Conservation (phyloP, 1,140 invertebrate species). For the Batillaria attramentaria region DNA sequence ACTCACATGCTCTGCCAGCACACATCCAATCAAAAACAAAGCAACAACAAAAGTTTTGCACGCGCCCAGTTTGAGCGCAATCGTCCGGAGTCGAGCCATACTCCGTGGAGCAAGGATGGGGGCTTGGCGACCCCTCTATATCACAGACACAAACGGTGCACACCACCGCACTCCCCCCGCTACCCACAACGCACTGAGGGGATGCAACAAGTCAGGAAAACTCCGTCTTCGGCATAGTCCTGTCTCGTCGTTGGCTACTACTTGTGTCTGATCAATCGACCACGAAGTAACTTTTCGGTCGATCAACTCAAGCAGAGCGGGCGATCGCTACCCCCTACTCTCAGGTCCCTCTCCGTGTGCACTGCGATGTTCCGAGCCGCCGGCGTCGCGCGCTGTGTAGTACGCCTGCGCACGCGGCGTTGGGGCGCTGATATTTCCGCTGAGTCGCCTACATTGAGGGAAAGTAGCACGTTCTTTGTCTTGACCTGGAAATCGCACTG, state of each 20-base stretch:
- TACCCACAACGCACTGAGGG: slow-evolving; percentile 4
- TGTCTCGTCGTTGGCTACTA: background rate
- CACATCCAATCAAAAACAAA: slow-evolving; percentile 14
- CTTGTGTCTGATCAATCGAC: background rate
- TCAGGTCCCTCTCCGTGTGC: background rate
- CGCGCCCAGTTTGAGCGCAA: background rate
- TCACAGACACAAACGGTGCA: slow-evolving; percentile 23
- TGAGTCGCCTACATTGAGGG: background rate
- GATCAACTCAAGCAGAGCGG: slow-evolving; percentile 4
- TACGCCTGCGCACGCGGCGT: background rate
- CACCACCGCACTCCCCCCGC: background rate
- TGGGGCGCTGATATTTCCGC: background rate
- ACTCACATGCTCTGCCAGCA: slow-evolving; percentile 5
- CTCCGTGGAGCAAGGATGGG: slow-evolving; percentile 13
- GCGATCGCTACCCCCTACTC: slow-evolving; percentile 7
- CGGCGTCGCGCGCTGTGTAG: background rate
- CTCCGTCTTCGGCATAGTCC: slow-evolving; percentile 8
- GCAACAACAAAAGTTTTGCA: slow-evolving; percentile 20
- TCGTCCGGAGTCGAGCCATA: slow-evolving; percentile 9
- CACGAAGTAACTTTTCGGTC: slow-evolving; percentile 8
- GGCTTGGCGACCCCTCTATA: slow-evolving; percentile 8
- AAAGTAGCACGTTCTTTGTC: background rate
- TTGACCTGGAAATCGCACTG: background rate
- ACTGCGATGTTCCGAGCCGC: slow-evolving; percentile 7
- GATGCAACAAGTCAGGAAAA: background rate